Percentiles rank a stretch among this genome's conserved stretches.
phyloP scores from a whole-genome alignment of 1,140 invertebrate species.

The Lethocerus indicus region DNA sequence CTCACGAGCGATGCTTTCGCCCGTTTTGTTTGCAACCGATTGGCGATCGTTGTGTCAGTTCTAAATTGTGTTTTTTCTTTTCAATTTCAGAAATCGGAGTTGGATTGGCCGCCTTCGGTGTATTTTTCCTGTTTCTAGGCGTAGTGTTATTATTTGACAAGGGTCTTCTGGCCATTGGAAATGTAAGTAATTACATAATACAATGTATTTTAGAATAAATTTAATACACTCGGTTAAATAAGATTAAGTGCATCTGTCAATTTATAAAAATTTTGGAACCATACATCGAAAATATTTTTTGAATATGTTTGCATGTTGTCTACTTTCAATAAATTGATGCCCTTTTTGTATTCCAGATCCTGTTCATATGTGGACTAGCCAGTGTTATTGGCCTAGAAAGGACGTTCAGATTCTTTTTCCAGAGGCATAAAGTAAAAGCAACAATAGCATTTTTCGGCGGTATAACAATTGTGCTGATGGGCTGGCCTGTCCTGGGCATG shows the following conservation, averaged over 20 bases:
- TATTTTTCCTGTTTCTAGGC: slow-evolving; percentile 89
- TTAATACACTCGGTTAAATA: too few relatives aligned
- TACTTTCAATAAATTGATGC: neutral
- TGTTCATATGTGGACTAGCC: slow-evolving; percentile 87
- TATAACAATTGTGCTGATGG: slow-evolving; percentile 83
- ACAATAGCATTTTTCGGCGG: slow-evolving; percentile 88
- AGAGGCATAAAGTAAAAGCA: slow-evolving; percentile 89
- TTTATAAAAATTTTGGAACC: too few relatives aligned
- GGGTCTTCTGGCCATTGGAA: slow-evolving; percentile 93
- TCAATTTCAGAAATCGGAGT: slow-evolving; percentile 83
- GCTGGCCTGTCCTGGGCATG: slow-evolving; percentile 94
- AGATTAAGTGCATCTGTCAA: too few relatives aligned
- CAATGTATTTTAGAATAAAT: neutral
- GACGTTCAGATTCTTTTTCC: slow-evolving; percentile 96
- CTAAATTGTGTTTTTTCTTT: slow-evolving; percentile 14
- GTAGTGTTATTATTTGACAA: slow-evolving; percentile 93
- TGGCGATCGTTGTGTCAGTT: neutral
- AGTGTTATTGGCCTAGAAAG: slow-evolving; percentile 93
- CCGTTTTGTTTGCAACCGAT: neutral
- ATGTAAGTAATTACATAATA: slow-evolving; percentile 47
- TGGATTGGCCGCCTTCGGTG: slow-evolving; percentile 88
- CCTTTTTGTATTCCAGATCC: slow-evolving; percentile 40
- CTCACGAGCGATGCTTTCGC: neutral
- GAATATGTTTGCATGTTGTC: neutral
- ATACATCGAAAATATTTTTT: too few relatives aligned